These are phyloP conservation scores for Hemithea aestivaria DNA, from an alignment of 2,888 invertebrate genomes.

Conservation along the genomic window DNA sequence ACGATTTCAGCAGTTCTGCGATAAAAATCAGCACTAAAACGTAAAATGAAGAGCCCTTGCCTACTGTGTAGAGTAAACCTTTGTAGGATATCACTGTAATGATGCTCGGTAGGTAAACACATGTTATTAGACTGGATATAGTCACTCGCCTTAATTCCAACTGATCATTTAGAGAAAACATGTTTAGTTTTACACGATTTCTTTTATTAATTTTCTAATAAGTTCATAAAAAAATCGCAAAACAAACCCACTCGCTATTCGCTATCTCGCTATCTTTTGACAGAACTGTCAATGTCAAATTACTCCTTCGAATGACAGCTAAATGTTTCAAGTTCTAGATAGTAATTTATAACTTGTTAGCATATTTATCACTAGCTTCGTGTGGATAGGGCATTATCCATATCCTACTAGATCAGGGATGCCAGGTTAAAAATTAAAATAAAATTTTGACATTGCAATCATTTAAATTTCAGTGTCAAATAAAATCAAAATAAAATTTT, in stretches of 20 bases:
- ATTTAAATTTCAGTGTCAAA: constrained; percentile 33
- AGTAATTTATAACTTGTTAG: too few relatives aligned
- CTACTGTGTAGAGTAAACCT: constrained; percentile 79
- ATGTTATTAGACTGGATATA: constrained; percentile 78
- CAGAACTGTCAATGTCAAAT: too few relatives aligned
- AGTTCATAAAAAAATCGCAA: too few relatives aligned
- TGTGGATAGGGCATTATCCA: too few relatives aligned
- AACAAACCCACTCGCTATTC: too few relatives aligned
- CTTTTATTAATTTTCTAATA: too few relatives aligned
- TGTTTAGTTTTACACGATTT: constrained; percentile 19
- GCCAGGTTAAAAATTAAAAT: constrained; percentile 1
- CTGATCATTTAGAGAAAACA: constrained; percentile 64
- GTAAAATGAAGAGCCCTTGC: constrained; percentile 73
- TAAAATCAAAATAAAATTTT: constrained; percentile 54
- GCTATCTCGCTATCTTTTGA: too few relatives aligned
- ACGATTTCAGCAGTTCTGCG: constrained; percentile 78
- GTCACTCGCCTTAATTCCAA: constrained; percentile 62
- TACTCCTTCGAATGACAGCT: too few relatives aligned
- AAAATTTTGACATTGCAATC: constrained; percentile 38
- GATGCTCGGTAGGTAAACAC: constrained; percentile 80
- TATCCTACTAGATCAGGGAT: background rate
- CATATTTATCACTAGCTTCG: too few relatives aligned
- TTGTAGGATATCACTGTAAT: constrained; percentile 77
- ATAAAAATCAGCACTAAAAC: constrained; percentile 61
- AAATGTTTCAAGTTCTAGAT: too few relatives aligned